These are phyloP conservation scores for Oostethus manadensis DNA, from an alignment of 2,113 vertebrate genomes.

Conservation along the genomic window DNA sequence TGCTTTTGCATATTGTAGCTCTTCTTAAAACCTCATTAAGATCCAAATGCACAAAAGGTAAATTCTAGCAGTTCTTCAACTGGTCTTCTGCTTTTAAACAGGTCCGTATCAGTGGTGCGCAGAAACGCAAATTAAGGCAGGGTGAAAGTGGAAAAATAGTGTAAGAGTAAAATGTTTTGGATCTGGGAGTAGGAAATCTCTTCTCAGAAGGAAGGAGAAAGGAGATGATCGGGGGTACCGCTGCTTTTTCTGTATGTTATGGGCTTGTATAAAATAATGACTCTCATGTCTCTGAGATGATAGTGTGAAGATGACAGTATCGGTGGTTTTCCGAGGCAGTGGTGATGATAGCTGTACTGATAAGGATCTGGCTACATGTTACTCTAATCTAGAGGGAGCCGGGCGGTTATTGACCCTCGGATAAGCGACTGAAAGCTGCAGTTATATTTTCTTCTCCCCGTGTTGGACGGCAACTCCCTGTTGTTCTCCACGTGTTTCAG, in stretches of 20 bases:
- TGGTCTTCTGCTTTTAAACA: too few relatives aligned
- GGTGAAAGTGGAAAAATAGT: conserved; percentile 8
- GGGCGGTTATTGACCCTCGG: conserved; percentile 71
- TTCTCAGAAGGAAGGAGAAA: conserved; percentile 8
- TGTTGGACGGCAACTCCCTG: conserved; percentile 27
- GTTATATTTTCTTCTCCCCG: conserved; percentile 30
- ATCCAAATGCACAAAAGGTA: too few relatives aligned
- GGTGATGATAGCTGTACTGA: conserved; percentile 71
- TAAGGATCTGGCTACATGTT: conserved; percentile 77
- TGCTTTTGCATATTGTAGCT: too few relatives aligned
- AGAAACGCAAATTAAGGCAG: conserved; percentile 13
- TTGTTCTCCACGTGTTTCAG: conserved; percentile 31
- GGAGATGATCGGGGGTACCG: conserved; percentile 28
- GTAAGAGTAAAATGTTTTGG: conserved; percentile 8
- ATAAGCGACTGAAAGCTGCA: conserved; percentile 60
- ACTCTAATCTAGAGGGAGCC: conserved; percentile 66
- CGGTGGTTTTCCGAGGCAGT: conserved; percentile 64
- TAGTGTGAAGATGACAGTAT: conserved; percentile 56
- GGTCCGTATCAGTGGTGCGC: neutral
- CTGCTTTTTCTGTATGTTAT: conserved; percentile 60
- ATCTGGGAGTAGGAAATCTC: conserved; percentile 5
- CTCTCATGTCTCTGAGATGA: conserved; percentile 67
- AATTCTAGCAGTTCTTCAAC: too few relatives aligned
- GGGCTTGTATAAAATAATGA: conserved; percentile 72
- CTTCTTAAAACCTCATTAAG: too few relatives aligned